phyloP scores from a whole-genome alignment of 2,113 vertebrate genomes.

The Erinaceus europaeus region DNA sequence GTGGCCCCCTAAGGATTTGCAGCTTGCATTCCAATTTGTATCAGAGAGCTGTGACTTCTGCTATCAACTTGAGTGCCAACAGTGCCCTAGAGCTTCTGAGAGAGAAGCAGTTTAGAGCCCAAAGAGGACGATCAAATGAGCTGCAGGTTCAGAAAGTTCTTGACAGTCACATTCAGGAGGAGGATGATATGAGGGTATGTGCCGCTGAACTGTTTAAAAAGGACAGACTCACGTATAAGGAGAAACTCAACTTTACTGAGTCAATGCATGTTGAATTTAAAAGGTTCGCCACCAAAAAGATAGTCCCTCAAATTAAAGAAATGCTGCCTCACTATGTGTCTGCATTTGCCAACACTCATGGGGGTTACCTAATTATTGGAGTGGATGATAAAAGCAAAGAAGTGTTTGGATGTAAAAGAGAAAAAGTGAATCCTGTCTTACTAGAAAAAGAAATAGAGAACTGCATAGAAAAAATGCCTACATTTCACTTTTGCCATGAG shows the following conservation, averaged over 20 bases:
- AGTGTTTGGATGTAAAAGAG: constrained; percentile 61
- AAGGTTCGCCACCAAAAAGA: constrained; percentile 60
- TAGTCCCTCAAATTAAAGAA: constrained; percentile 53
- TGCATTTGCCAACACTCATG: constrained; percentile 73
- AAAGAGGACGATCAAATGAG: neutral
- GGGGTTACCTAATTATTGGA: constrained; percentile 71
- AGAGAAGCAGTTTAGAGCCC: neutral
- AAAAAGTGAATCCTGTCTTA: constrained; percentile 39
- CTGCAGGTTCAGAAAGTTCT: neutral
- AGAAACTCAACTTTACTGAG: constrained; percentile 72
- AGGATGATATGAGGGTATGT: constrained; percentile 24
- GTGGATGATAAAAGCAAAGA: constrained; percentile 65
- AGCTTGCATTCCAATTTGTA: constrained; percentile 64
- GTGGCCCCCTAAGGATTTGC: neutral
- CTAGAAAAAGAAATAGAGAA: constrained; percentile 43
- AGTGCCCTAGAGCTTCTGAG: constrained; percentile 28
- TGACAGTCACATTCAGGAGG: neutral
- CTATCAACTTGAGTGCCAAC: neutral
- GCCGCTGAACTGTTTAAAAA: constrained; percentile 54
- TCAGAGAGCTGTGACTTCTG: neutral
- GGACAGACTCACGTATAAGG: constrained; percentile 30
- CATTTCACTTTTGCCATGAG: constrained; percentile 42
- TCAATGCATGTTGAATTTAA: constrained; percentile 69
- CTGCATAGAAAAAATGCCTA: neutral
- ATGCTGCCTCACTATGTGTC: constrained; percentile 68